Conservation (phyloP, 1,140 invertebrate genomes). For the Macrobrachium nipponense region DNA sequence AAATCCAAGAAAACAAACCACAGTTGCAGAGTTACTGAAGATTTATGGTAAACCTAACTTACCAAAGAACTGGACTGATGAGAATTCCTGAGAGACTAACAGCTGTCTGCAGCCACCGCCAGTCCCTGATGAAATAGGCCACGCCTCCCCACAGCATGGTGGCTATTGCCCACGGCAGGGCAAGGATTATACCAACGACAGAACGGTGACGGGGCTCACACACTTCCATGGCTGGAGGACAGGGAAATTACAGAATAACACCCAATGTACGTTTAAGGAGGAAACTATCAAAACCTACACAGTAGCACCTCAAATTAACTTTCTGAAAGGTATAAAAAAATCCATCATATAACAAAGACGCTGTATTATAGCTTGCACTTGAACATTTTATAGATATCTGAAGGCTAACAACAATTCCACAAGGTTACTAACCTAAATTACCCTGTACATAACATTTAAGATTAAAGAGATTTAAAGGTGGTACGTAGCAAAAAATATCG, state of each 20-base stretch:
- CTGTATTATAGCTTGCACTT: too few relatives aligned
- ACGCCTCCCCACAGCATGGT: constrained; percentile 41
- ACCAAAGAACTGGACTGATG: constrained; percentile 33
- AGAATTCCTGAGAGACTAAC: constrained; percentile 17
- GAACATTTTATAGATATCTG: too few relatives aligned
- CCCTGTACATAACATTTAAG: too few relatives aligned
- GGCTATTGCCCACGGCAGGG: constrained; percentile 35
- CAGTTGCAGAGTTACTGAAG: neutral
- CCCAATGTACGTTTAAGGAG: neutral
- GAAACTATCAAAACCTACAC: neutral
- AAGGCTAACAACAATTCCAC: too few relatives aligned
- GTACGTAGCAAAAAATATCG: too few relatives aligned
- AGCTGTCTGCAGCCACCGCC: constrained; percentile 41
- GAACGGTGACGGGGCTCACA: constrained; percentile 36
- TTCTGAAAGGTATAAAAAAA: too few relatives aligned
- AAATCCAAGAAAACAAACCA: neutral
- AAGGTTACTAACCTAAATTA: too few relatives aligned
- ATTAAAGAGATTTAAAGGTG: too few relatives aligned
- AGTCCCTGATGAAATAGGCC: constrained; percentile 48
- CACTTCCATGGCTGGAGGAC: constrained; percentile 36
- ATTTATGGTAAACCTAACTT: neutral
- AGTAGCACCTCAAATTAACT: neutral
- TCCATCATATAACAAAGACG: too few relatives aligned
- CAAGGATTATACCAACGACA: constrained; percentile 25
- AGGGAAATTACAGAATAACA: neutral